Conservation (phyloP, 2,113 vertebrate species). For the Neodon shergylaensis region DNA sequence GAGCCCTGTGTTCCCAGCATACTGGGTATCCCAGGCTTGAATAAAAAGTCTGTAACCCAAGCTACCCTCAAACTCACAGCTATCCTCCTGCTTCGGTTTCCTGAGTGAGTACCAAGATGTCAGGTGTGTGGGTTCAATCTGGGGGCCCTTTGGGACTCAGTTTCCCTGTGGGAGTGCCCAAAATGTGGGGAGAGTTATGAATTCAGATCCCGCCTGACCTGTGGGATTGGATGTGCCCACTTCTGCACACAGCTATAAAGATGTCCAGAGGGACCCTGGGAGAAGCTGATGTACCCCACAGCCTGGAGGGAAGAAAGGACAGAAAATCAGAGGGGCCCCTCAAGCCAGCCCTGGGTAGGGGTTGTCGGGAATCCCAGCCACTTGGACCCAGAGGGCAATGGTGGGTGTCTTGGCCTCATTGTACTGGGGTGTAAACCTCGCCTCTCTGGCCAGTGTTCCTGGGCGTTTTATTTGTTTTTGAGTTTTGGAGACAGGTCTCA, state of each 20-base stretch:
- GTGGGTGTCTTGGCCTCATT: background rate
- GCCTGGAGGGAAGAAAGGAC: background rate
- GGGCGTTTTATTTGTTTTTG: background rate
- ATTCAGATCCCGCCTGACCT: too few relatives aligned
- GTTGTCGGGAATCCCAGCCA: background rate
- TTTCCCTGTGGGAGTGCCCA: background rate
- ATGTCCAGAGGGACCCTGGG: rapidly evolving
- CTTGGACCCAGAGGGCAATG: background rate
- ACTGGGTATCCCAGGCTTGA: background rate
- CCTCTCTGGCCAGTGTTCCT: background rate
- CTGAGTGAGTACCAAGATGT: background rate
- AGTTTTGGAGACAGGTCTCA: background rate
- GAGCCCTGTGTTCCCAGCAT: background rate
- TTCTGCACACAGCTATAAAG: background rate
- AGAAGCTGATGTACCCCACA: rapidly evolving
- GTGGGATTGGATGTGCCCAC: rapidly evolving
- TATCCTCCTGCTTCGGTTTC: background rate
- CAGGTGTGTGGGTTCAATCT: background rate
- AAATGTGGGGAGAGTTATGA: rapidly evolving
- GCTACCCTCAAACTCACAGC: background rate
- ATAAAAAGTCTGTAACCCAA: background rate
- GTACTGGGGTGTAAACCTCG: too few relatives aligned
- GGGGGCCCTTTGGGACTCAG: background rate
- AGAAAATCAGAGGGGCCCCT: background rate
- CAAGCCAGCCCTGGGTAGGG: background rate